These are phyloP conservation scores for Drosophila planitibia DNA, from an alignment of 2,888 invertebrate genomes.

Conservation along the genomic window DNA sequence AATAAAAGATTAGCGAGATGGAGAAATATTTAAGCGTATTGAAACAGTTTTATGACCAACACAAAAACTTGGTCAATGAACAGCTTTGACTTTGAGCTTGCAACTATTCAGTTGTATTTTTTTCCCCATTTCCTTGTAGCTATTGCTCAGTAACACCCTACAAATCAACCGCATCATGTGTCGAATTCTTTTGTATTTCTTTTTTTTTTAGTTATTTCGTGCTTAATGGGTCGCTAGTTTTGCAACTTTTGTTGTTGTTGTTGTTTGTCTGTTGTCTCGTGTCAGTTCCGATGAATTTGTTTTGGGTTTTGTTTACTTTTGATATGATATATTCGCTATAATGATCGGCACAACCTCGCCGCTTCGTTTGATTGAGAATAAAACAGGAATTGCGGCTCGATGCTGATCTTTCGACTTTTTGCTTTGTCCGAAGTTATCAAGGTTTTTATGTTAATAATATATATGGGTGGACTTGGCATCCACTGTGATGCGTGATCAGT, in stretches of 20 bases:
- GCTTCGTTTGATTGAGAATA: conserved; percentile 36
- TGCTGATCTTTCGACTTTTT: conserved; percentile 24
- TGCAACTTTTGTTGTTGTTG: conserved; percentile 36
- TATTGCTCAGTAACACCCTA: not conserved
- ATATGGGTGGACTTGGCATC: conserved; percentile 20
- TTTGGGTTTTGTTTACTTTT: conserved; percentile 27
- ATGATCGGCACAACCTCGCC: conserved; percentile 46
- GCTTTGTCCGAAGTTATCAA: conserved; percentile 27
- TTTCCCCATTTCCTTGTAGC: conserved; percentile 38
- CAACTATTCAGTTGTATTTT: conserved; percentile 40
- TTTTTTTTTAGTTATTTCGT: conserved; percentile 17
- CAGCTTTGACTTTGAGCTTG: conserved; percentile 29
- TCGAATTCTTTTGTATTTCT: conserved; percentile 14
- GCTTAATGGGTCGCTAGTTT: conserved; percentile 56
- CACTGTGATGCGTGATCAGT: conserved; percentile 23
- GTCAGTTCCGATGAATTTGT: conserved; percentile 58
- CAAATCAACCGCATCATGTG: conserved; percentile 24
- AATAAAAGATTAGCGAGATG: conserved; percentile 18
- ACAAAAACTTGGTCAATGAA: conserved; percentile 5
- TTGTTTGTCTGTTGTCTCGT: conserved; percentile 18
- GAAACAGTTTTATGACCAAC: conserved; percentile 13
- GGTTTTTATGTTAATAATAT: conserved; percentile 47
- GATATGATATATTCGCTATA: conserved; percentile 34
- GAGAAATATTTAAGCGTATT: not conserved
- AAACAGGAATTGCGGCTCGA: conserved; percentile 47